Base-by-base conservation (phyloP, 2,113 vertebrate species). In the Arizona elegans region DNA sequence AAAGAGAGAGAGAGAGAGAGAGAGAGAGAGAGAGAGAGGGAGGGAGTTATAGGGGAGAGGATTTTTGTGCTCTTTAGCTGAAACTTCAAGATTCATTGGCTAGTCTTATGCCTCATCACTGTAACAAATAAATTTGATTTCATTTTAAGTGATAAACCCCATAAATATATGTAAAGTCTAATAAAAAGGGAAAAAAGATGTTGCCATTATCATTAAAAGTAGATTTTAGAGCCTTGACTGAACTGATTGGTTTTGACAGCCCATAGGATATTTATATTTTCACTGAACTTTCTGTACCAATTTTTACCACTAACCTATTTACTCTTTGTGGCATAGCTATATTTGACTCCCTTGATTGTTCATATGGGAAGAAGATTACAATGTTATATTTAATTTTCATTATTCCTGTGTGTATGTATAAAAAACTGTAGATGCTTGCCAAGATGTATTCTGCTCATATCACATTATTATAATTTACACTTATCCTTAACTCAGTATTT, bases 201-300 rank as follows among this genome's bases (percentile, higher is more conserved):
- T 96, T 96, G 93, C 95, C 94, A 97, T 97, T 96, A 97, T 97
- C 96, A 97, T 97, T 97, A 97, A 95, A 97, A 97, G 96, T 96
- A 95, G 96, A 97, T 97, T 97, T 96, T 95, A 95, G 94, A 96
- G 92, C 96, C 95, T 96, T 95, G 93, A 92, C 91, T 96, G 96
- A 97, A 96, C 92, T 47, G 1, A 97, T 97, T 97, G 95, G 89
- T 97, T 96, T 94, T 96, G 97, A 97, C 96, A 97, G 93, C 95
- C 95, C 90, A 95, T 92, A 97, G 93, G 95, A 96, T 96, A 96
- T 96, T 96, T 97, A 95, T 96, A 96, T 96, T 96, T 97, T 95
- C 95, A 81, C 91, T 94, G 95, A 96, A 97, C 92, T 97, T 96
- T 95, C 95, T 96, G 47, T 96, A 96, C 93, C 94, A 96, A 95